A percentile compares a stretch with the other conserved stretches of the same genome.
phyloP scores from a whole-genome alignment of 2,888 invertebrate genomes.

The Argynnis bischoffii region DNA sequence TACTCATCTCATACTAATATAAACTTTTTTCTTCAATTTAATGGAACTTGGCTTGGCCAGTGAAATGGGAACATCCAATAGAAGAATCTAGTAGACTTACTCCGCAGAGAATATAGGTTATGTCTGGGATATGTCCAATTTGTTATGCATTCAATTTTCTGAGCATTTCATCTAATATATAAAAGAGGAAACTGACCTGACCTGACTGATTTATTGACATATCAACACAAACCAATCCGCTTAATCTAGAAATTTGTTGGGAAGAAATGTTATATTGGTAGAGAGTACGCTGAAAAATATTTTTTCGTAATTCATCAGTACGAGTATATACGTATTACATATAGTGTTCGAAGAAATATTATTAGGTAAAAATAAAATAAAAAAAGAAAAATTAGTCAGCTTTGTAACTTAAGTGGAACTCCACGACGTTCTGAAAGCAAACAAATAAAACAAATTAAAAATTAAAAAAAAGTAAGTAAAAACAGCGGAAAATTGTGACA shows the following conservation, averaged over 20 bases:
- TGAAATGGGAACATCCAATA: conserved; percentile 19
- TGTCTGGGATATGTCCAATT: conserved; percentile 14
- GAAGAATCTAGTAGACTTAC: conserved; percentile 19
- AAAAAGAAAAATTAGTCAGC: too few species aligned
- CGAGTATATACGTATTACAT: too few species aligned
- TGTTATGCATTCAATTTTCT: conserved; percentile 14
- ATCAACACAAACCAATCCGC: not conserved
- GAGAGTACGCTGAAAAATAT: not conserved
- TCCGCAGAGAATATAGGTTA: conserved; percentile 20
- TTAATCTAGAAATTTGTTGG: too few species aligned
- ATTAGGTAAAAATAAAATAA: too few species aligned
- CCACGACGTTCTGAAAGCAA: too few species aligned
- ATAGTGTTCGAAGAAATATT: too few species aligned
- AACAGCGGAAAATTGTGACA: too few species aligned
- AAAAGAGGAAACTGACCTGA: not conserved
- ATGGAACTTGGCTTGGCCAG: conserved; percentile 18
- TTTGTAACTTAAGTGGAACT: too few species aligned
- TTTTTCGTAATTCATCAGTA: not conserved
- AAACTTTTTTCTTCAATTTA: conserved; percentile 15
- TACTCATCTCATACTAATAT: conserved; percentile 9
- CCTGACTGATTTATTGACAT: not conserved
- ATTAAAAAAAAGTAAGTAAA: too few species aligned
- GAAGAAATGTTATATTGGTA: too few species aligned
- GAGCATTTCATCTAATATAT: conserved; percentile 11
- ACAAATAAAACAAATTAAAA: too few species aligned